A percentile compares a stretch with the other conserved stretches of the same genome.
These are phyloP conservation scores for Trichoplusia ni DNA, from an alignment of 1,140 invertebrate genomes.

Conservation along the genomic window DNA sequence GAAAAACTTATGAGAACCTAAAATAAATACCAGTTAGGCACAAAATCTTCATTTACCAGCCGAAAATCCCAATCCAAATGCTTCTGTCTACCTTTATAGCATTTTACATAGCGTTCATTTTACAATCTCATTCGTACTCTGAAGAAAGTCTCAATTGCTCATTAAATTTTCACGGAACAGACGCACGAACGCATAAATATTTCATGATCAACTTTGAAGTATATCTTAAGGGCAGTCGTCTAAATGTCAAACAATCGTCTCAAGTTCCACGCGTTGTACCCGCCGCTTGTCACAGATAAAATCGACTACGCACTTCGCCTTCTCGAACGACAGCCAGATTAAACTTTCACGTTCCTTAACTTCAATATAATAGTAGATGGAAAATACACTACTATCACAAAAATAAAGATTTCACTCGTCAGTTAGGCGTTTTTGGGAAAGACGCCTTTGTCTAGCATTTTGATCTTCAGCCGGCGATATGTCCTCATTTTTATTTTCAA, in stretches of 20 bases:
- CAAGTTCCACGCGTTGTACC: slow-evolving; percentile 9
- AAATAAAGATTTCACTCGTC: not conserved
- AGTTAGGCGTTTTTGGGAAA: not conserved
- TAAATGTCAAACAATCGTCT: slow-evolving; percentile 23
- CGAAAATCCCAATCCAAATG: too few relatives aligned
- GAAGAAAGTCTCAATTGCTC: not conserved
- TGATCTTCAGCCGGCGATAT: not conserved
- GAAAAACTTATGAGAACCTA: too few relatives aligned
- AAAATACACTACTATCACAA: not conserved
- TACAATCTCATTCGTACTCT: not conserved
- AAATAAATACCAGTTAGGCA: too few relatives aligned
- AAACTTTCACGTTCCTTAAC: slow-evolving; percentile 18
- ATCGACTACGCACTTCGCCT: slow-evolving; percentile 13
- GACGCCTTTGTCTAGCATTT: not conserved
- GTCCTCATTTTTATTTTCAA: not conserved
- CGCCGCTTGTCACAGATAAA: slow-evolving; percentile 29
- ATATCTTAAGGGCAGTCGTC: slow-evolving; percentile 11
- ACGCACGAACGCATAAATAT: slow-evolving; percentile 6
- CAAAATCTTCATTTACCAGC: too few relatives aligned
- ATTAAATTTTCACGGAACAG: slow-evolving; percentile 13
- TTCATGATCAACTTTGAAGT: slow-evolving; percentile 15
- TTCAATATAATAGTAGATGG: not conserved
- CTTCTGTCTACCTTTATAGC: too few relatives aligned
- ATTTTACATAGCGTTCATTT: too few relatives aligned
- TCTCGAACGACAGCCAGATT: slow-evolving; percentile 24